Evolutionary conservation across 2,797 vertebrate genomes (phyloP).

Genomic region (Lycodopsis pacificus): DNA sequence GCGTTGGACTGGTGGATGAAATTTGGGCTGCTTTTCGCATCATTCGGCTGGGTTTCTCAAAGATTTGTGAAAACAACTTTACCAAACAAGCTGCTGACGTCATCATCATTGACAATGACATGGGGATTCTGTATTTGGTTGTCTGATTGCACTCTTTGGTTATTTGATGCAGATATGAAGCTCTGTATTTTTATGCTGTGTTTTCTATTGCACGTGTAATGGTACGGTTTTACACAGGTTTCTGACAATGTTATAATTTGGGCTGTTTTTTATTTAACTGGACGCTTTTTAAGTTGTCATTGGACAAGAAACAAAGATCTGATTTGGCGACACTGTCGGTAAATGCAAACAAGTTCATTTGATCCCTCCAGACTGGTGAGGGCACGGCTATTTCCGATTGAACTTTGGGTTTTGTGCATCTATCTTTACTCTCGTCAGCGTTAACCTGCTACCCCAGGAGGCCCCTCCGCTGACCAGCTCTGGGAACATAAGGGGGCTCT

Average conservation of each 20-base stretch:
- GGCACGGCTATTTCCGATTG: slow-evolving; percentile 19
- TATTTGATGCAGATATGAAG: neutral
- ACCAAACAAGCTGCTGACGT: neutral
- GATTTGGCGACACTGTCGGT: neutral
- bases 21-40: neutral
- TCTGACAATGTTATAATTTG: no score
- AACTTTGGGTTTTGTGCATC: neutral
- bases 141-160: neutral
- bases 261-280: neutral
- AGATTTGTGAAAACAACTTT: neutral
- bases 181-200: neutral
- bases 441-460: slow-evolving; percentile 25
- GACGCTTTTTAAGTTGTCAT: neutral
- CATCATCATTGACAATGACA: neutral
- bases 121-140: neutral
- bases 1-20: neutral
- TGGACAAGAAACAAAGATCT: neutral
- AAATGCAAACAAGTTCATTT: neutral
- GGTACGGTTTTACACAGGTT: no score
- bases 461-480: slow-evolving; percentile 7
- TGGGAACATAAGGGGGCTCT: slow-evolving; percentile 57
- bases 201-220: no score
- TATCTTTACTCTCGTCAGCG: slow-evolving; percentile 15
- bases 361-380: neutral
- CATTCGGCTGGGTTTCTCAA: neutral